Evolutionary conservation across 2,888 invertebrate species (phyloP).

Genomic region (Morpho deidamia): DNA sequence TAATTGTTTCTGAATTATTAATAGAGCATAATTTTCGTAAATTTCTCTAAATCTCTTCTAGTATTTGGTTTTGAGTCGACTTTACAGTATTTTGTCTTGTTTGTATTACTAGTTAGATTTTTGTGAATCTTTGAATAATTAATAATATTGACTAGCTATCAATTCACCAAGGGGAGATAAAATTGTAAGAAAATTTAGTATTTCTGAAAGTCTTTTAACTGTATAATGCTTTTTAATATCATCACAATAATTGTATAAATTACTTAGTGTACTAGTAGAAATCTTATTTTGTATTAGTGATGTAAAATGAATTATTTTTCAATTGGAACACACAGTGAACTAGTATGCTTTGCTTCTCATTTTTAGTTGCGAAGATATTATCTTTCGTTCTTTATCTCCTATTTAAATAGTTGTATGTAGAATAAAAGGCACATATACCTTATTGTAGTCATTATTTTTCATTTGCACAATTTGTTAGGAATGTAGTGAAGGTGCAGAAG

Average conservation of each 20-base stretch:
- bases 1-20: conserved; percentile 11
- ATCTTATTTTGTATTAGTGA: neutral
- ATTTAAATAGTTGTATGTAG: conserved; percentile 1
- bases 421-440: conserved; percentile 6
- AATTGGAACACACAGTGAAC: neutral
- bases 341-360: conserved; percentile 35
- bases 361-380: conserved; percentile 34
- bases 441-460: conserved; percentile 28
- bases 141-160: conserved; percentile 20
- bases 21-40: conserved; percentile 11
- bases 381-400: conserved; percentile 13
- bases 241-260: neutral
- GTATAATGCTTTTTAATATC: conserved; percentile 3
- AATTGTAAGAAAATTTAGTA: conserved; percentile 19
- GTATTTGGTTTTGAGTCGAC: conserved; percentile 1
- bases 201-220: conserved; percentile 10
- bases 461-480: conserved; percentile 60
- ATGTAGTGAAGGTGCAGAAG: conserved; percentile 58
- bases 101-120: conserved; percentile 1
- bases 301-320: neutral
- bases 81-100: conserved; percentile 10
- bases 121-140: conserved; percentile 13
- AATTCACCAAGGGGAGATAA: conserved; percentile 28
- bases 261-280: conserved; percentile 10
- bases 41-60: conserved; percentile 9